Conservation (phyloP, 2,797 vertebrate species). For the Euphonia xanthogaster region DNA sequence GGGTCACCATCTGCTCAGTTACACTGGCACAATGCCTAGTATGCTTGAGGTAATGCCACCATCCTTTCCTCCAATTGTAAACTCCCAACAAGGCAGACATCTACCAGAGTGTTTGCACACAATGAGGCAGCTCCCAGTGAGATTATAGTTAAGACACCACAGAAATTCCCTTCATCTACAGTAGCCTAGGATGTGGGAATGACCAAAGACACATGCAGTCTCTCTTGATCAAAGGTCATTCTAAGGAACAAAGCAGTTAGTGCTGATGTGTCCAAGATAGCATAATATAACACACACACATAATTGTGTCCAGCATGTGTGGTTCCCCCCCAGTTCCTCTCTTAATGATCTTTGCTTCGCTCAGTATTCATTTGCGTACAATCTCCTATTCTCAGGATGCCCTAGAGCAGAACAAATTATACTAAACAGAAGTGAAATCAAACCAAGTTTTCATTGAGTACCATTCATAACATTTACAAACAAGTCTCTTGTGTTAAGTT, state of each 20-base stretch:
- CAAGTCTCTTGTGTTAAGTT: conserved; percentile 55
- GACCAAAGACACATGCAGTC: conserved; percentile 74
- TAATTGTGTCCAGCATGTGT: conserved; percentile 69
- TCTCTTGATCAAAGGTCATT: conserved; percentile 74
- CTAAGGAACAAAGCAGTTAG: conserved; percentile 71
- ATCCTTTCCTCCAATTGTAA: conserved; percentile 76
- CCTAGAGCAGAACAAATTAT: conserved; percentile 74
- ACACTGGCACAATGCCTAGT: conserved; percentile 81
- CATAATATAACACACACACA: conserved; percentile 67
- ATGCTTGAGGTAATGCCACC: conserved; percentile 75
- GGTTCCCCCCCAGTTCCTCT: conserved; percentile 70
- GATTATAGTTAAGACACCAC: conserved; percentile 72
- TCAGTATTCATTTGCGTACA: conserved; percentile 70
- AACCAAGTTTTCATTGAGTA: conserved; percentile 65
- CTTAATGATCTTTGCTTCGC: conserved; percentile 72
- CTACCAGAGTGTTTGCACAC: conserved; percentile 73
- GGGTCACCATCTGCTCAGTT: conserved; percentile 87
- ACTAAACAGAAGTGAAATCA: conserved; percentile 70
- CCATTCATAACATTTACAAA: conserved; percentile 71
- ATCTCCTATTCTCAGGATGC: conserved; percentile 68
- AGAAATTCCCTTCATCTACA: conserved; percentile 71
- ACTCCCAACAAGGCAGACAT: conserved; percentile 70
- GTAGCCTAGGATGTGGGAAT: conserved; percentile 75
- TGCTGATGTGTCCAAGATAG: conserved; percentile 71
- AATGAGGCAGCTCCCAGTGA: conserved; percentile 74